These are phyloP conservation scores for Oreocharis arfaki DNA, from an alignment of 2,113 vertebrate genomes.

Conservation along the genomic window DNA sequence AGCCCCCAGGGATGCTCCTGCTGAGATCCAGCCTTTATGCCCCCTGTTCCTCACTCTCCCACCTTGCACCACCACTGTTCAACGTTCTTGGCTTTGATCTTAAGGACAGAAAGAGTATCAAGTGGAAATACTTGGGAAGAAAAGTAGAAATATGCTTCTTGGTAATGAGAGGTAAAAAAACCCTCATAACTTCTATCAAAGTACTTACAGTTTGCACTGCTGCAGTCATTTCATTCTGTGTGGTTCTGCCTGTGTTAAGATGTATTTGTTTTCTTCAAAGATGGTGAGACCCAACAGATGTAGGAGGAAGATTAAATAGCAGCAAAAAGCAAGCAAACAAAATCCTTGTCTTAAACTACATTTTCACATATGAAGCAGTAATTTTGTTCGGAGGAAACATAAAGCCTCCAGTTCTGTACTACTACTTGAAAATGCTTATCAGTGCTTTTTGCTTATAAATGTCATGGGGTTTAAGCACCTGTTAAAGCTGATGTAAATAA, in stretches of 20 bases:
- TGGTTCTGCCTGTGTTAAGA: not conserved
- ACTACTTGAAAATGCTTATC: not conserved
- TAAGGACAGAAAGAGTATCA: not conserved
- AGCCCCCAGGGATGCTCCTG: not conserved
- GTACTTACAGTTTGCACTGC: not conserved
- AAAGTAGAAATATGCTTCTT: not conserved
- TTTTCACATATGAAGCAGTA: not conserved
- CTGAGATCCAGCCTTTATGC: not conserved
- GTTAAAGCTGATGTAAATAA: not conserved
- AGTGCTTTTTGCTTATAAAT: not conserved
- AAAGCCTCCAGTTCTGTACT: not conserved
- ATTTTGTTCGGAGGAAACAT: not conserved
- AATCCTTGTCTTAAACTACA: not conserved
- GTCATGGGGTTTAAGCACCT: not conserved
- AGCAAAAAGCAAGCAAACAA: not conserved
- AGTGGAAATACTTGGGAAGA: not conserved
- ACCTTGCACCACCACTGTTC: not conserved
- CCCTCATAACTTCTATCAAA: not conserved
- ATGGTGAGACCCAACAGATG: not conserved
- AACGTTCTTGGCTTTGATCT: not conserved
- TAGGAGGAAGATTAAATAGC: not conserved
- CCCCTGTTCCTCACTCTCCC: fast-evolving
- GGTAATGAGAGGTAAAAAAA: not conserved
- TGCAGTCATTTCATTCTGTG: not conserved
- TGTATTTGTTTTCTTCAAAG: constrained; percentile 3